Evolutionary conservation across 2,888 invertebrate genomes (phyloP).

Genomic region (Polyploca ridens): DNA sequence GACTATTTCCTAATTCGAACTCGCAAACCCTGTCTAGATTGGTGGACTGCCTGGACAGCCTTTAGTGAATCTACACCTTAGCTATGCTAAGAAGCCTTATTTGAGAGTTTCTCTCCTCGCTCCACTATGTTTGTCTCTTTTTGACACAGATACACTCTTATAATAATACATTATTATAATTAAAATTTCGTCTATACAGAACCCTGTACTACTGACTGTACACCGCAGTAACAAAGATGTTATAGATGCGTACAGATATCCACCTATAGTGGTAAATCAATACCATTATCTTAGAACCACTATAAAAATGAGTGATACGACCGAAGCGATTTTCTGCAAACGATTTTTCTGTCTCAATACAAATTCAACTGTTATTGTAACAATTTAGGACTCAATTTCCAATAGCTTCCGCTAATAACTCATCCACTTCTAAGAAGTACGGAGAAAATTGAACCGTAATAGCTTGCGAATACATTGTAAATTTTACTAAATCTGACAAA

Average conservation of each 20-base stretch:
- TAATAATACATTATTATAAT: no score
- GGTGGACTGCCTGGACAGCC: no score
- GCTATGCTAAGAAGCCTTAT: no score
- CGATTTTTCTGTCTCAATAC: conserved; percentile 22
- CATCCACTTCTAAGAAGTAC: conserved; percentile 24
- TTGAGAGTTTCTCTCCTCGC: no score
- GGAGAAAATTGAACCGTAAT: conserved; percentile 51
- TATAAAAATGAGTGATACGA: conserved; percentile 77
- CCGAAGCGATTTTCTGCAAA: conserved; percentile 64
- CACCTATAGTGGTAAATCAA: conserved; percentile 75
- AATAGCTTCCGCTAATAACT: conserved; percentile 25
- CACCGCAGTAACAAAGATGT: conserved; percentile 41
- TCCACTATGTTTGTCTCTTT: no score
- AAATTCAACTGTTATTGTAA: conserved; percentile 28
- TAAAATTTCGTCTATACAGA: background rate
- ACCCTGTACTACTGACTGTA: conserved; percentile 18
- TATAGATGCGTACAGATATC: conserved; percentile 64
- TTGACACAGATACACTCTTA: no score
- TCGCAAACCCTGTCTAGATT: no score
- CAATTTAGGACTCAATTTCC: conserved; percentile 29
- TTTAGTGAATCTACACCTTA: no score
- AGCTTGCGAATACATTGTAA: conserved; percentile 20
- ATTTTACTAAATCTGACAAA: background rate
- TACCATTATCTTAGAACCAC: conserved; percentile 82
- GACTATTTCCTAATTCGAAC: no score